Evolutionary conservation across 2,888 invertebrate genomes (phyloP).

Genomic region (Sepioteuthis lessoniana): DNA sequence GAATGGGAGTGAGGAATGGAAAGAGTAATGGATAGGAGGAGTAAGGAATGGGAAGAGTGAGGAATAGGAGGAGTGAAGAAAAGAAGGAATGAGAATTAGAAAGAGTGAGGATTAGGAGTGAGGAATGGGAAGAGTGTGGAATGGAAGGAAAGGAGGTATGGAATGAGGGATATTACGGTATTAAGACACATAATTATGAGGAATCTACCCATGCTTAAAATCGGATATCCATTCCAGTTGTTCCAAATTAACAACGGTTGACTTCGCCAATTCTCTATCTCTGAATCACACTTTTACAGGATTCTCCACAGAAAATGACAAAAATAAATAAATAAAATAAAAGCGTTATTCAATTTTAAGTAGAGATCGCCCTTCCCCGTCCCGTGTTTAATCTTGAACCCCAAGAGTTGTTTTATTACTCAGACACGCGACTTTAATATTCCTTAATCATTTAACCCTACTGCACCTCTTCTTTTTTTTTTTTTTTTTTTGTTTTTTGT

Average conservation of each 20-base stretch:
- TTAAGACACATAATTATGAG: not conserved
- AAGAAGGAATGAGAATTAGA: too few species aligned
- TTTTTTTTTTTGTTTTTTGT: not conserved
- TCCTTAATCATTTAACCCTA: not conserved
- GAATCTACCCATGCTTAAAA: not conserved
- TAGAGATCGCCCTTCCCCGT: not conserved
- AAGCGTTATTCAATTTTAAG: not conserved
- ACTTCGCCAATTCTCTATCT: not conserved
- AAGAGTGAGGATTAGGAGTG: not conserved
- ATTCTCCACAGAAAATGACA: not conserved
- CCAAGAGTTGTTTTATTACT: not conserved
- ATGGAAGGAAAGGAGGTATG: not conserved
- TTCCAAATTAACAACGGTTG: not conserved
- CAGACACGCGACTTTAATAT: not conserved
- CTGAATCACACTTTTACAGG: not conserved
- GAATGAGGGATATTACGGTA: too few species aligned
- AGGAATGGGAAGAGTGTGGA: too few species aligned
- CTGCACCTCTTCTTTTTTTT: not conserved
- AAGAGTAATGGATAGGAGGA: too few species aligned
- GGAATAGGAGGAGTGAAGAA: not conserved
- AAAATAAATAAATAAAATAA: not conserved
- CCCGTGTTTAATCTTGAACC: not conserved
- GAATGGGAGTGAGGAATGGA: not conserved
- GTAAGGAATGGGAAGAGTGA: too few species aligned
- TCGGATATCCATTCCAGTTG: conserved; percentile 33